phyloP scores from a whole-genome alignment of 1,140 invertebrate species.

The Eueides isabella region DNA sequence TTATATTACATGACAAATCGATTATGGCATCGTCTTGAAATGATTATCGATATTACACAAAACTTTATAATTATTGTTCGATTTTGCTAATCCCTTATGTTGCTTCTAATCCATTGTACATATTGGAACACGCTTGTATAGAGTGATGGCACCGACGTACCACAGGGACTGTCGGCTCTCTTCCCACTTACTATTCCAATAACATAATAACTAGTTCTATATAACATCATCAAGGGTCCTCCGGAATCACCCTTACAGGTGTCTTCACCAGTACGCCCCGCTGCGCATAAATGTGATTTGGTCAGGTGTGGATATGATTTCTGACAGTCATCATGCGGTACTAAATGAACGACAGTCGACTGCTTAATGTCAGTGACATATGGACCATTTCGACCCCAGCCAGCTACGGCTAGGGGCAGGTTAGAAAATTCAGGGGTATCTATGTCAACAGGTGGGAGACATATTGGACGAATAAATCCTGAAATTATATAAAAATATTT shows the following conservation, averaged over 20 bases:
- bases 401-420: conserved; percentile 61
- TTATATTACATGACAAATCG: no score
- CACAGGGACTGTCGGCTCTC: conserved; percentile 64
- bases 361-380: conserved; percentile 62
- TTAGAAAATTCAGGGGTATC: conserved; percentile 59
- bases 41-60: background rate
- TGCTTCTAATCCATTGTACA: conserved; percentile 61
- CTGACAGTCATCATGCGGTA: conserved; percentile 56
- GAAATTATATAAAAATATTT: conserved; percentile 35
- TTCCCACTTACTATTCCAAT: conserved; percentile 72
- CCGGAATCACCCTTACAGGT: conserved; percentile 74
- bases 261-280: conserved; percentile 63
- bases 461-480: conserved; percentile 72
- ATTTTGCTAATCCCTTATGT: conserved; percentile 48
- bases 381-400: conserved; percentile 67
- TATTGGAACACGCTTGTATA: conserved; percentile 73
- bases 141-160: conserved; percentile 65
- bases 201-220: conserved; percentile 59
- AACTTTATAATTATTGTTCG: background rate
- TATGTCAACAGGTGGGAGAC: conserved; percentile 62
- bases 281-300: conserved; percentile 61
- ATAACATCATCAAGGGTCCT: conserved; percentile 69
- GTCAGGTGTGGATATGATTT: conserved; percentile 55
- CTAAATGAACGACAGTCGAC: conserved; percentile 63
- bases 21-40: no score